Base-by-base conservation (phyloP, 2,888 invertebrate genomes). In the Acholoe squamosa region DNA sequence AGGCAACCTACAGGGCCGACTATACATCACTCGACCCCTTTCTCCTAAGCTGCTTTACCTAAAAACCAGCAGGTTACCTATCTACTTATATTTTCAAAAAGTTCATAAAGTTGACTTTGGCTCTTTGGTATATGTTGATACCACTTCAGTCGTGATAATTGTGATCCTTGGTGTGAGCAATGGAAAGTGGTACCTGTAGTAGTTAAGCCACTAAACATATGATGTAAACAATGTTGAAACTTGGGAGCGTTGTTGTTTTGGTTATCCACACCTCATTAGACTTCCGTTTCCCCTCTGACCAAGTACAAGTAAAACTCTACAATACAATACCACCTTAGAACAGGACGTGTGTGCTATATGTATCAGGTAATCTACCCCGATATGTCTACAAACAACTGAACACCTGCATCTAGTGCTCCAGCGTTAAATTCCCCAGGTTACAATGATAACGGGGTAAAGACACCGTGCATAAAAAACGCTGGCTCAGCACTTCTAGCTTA, bases 371-470 rank as follows among this genome's bases (percentile, higher is more conserved):
- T 61, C n/a, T n/a, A 43, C 10, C 43, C 10, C 5, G 3, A 43
- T 43, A 43, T 43, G 43, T 43, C 1, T 61, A 14, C n/a, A 61
- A n/a, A 61, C 61, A 61, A 19, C 61, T 61, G 61, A n/a, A 19
- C 61, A 61, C 61, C 61, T 61, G 61, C 61, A 61, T 3, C 22
- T n/a, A 3, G 3, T 61, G 3, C 61, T n/a, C 22, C 61, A 61
- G 61, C n/a, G 61, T 61, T 19, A 61, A 12, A 61, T 12, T 14
- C 61, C 7, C 19, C 61, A 3, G n/a, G 3, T 19, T 61, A 61
- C 61, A 61, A 61, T 61, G 61, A 61, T 61, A 61, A 61, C 43
- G 61, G n/a, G 61, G 61, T 61, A n/a, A 19, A 61, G 61, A 61
- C 61, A 61, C 61, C 61, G 3, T 61, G 61, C n/a, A n/a, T 61